These are phyloP conservation scores for Trichonephila clavipes DNA, from an alignment of 1,140 invertebrate species.

Conservation along the genomic window DNA sequence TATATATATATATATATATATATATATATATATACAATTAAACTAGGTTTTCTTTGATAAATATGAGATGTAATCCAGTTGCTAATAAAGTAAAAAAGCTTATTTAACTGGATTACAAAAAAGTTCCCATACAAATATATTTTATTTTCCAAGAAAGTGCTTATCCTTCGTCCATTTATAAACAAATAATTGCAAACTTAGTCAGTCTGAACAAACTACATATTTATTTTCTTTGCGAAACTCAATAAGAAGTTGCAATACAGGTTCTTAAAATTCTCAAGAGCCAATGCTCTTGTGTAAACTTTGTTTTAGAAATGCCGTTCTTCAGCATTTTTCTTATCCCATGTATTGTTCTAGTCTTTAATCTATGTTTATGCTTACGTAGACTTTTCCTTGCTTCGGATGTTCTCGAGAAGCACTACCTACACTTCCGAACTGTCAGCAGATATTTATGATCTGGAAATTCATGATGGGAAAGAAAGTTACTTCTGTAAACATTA, in stretches of 20 bases:
- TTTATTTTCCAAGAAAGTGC: too few species aligned
- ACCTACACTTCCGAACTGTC: neutral
- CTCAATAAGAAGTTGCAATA: neutral
- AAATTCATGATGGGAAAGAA: neutral
- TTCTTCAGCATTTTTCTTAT: conserved; percentile 13
- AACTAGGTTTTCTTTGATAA: too few species aligned
- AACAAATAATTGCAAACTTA: too few species aligned
- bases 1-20: too few species aligned
- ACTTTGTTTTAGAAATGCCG: conserved; percentile 1
- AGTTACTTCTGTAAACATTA: neutral
- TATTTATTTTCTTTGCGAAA: neutral
- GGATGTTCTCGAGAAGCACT: neutral
- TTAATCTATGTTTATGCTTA: conserved; percentile 7
- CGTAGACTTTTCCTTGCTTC: neutral
- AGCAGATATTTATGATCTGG: conserved; percentile 23
- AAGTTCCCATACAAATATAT: too few species aligned
- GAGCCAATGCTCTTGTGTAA: neutral
- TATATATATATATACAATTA: too few species aligned
- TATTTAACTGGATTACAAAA: too few species aligned
- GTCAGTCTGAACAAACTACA: neutral
- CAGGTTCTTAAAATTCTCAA: neutral
- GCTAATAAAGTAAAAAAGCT: too few species aligned
- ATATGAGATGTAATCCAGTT: too few species aligned
- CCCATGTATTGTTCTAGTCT: conserved; percentile 21
- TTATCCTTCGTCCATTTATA: too few species aligned